Conservation (phyloP, 2,888 invertebrate species). For the Machimus rusticus region DNA sequence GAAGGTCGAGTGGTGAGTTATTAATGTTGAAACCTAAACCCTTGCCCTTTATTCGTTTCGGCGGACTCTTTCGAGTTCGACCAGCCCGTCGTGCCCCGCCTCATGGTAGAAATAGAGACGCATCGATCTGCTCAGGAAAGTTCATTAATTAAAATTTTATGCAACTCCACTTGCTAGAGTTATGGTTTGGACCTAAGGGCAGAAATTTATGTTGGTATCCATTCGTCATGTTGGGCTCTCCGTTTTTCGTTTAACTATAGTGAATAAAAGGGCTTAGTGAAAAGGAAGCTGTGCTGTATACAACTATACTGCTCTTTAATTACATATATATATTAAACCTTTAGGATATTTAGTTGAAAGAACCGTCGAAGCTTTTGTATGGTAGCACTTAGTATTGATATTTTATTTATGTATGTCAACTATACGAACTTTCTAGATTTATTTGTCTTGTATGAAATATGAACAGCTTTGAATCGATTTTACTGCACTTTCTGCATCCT, state of each 20-base stretch:
- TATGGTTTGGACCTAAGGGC: not conserved
- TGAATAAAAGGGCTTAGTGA: not conserved
- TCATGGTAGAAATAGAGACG: not conserved
- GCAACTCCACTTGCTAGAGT: not conserved
- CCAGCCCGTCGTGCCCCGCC: not conserved
- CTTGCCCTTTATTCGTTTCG: not conserved
- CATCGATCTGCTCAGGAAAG: not conserved
- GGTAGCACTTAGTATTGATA: not conserved
- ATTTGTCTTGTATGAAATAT: not conserved
- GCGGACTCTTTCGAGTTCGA: not conserved
- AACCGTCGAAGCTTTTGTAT: not conserved
- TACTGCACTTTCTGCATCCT: not conserved
- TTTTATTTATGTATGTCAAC: not conserved
- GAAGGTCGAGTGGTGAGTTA: not conserved
- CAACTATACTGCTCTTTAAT: not conserved
- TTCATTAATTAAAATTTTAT: slow-evolving; percentile 23
- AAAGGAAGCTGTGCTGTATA: not conserved
- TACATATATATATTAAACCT: not conserved
- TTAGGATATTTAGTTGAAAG: not conserved
- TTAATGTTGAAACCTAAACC: not conserved
- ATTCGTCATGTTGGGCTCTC: not conserved
- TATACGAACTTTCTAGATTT: not conserved
- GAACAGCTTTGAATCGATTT: not conserved
- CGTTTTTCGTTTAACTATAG: not conserved
- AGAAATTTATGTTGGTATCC: not conserved